Evolutionary conservation across 2,113 vertebrate genomes (phyloP).

Genomic region (Xiphophorus couchianus): DNA sequence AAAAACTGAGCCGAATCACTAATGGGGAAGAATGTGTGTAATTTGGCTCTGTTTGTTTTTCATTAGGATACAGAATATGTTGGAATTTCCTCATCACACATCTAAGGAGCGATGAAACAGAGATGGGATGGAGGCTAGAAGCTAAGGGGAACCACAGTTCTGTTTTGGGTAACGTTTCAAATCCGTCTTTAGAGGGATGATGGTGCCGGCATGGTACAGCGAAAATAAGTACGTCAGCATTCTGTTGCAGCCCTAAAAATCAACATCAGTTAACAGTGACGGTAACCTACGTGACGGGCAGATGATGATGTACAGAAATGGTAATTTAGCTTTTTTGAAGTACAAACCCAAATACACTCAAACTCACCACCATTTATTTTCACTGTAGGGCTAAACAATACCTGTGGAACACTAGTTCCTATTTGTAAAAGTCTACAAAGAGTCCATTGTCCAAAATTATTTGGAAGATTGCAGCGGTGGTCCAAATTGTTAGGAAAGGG

Average conservation of each 20-base stretch:
- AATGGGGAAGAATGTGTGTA: slow-evolving; percentile 59
- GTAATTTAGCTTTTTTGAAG: background rate
- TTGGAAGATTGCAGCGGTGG: no score
- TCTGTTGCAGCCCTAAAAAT: slow-evolving; percentile 26
- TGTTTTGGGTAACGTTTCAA: slow-evolving; percentile 38
- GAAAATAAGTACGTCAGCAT: slow-evolving; percentile 17
- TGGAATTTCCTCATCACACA: slow-evolving; percentile 64
- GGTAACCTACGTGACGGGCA: slow-evolving; percentile 28
- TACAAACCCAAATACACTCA: background rate
- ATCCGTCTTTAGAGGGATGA: slow-evolving; percentile 43
- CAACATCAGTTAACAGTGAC: slow-evolving; percentile 30
- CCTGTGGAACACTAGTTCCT: background rate
- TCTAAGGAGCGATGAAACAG: slow-evolving; percentile 47
- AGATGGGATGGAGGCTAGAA: slow-evolving; percentile 41
- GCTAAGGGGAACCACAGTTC: slow-evolving; percentile 21
- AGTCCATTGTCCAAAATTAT: no score
- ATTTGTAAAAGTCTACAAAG: background rate
- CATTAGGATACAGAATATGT: slow-evolving; percentile 72
- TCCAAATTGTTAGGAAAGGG: no score
- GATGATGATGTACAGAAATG: slow-evolving; percentile 15
- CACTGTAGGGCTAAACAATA: background rate
- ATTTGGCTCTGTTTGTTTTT: slow-evolving; percentile 69
- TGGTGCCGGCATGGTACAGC: slow-evolving; percentile 6
- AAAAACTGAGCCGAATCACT: slow-evolving; percentile 60
- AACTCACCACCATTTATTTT: slow-evolving; percentile 10